A percentile compares a stretch with the other conserved stretches of the same genome.
These are phyloP conservation scores for Emberiza fucata DNA, from an alignment of 2,113 vertebrate species.

Conservation along the genomic window DNA sequence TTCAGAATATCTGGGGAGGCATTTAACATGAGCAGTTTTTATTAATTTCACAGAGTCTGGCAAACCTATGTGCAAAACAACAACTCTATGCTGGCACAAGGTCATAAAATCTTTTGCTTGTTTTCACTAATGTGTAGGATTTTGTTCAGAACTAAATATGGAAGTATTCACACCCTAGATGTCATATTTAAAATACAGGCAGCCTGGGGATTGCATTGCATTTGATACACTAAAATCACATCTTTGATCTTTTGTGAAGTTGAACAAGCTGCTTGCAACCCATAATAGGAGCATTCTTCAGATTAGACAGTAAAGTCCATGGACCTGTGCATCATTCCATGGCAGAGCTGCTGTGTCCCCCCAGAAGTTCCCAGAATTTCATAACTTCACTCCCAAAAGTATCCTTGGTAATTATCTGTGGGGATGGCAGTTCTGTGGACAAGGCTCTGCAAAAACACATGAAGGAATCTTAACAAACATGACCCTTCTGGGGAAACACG, in stretches of 20 bases:
- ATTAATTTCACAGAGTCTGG: background rate
- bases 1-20: background rate
- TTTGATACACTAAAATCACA: accelerated
- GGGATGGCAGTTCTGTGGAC: background rate
- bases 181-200: background rate
- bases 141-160: background rate
- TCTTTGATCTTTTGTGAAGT: background rate
- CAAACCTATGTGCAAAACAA: background rate
- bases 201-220: background rate
- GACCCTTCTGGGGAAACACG: accelerated
- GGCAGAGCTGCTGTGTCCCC: background rate
- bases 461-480: background rate
- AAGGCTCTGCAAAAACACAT: accelerated
- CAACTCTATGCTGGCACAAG: background rate
- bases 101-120: background rate
- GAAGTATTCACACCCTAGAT: background rate
- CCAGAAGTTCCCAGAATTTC: background rate
- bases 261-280: background rate
- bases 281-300: background rate
- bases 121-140: background rate
- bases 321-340: background rate
- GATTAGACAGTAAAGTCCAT: background rate
- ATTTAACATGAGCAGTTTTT: background rate
- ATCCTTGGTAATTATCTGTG: background rate
- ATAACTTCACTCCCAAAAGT: background rate